These are phyloP conservation scores for Drosophila athabasca DNA, from an alignment of 1,140 invertebrate species.

Conservation along the genomic window DNA sequence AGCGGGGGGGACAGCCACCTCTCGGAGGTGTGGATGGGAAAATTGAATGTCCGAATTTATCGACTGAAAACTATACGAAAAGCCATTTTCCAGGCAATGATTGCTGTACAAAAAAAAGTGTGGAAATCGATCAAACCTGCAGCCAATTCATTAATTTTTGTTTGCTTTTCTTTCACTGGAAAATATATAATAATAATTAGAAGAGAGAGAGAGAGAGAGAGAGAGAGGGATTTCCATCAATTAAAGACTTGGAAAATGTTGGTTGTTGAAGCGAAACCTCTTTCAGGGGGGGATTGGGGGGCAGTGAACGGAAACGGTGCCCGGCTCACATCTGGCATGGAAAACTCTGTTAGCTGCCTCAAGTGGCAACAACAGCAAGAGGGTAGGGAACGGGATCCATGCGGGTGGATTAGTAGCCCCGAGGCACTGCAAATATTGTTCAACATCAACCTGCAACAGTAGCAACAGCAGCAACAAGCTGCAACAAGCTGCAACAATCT, in stretches of 20 bases:
- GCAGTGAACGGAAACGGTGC: slow-evolving; percentile 45
- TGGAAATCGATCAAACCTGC: no score
- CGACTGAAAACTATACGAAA: background rate
- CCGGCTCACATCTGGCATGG: slow-evolving; percentile 33
- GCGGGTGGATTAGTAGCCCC: slow-evolving; percentile 30
- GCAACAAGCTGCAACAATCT: slow-evolving; percentile 74
- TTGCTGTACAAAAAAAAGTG: background rate
- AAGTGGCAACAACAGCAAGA: slow-evolving; percentile 42
- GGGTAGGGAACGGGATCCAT: slow-evolving; percentile 2
- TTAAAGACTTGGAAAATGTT: slow-evolving; percentile 9
- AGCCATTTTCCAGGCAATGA: background rate
- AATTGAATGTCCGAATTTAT: slow-evolving; percentile 25
- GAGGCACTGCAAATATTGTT: slow-evolving; percentile 62
- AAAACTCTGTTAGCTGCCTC: slow-evolving; percentile 4
- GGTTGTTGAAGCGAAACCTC: slow-evolving; percentile 24
- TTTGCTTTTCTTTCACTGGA: no score
- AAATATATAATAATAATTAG: no score
- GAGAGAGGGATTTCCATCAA: background rate
- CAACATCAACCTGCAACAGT: slow-evolving; percentile 44
- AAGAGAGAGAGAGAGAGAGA: no score
- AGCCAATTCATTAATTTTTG: background rate
- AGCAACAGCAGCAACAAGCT: slow-evolving; percentile 38
- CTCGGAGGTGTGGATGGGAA: slow-evolving; percentile 26
- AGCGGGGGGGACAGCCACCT: background rate
- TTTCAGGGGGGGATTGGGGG: slow-evolving; percentile 19